Evolutionary conservation across 2,888 invertebrate species (phyloP).

Genomic region (Phanerotoma sp.): DNA sequence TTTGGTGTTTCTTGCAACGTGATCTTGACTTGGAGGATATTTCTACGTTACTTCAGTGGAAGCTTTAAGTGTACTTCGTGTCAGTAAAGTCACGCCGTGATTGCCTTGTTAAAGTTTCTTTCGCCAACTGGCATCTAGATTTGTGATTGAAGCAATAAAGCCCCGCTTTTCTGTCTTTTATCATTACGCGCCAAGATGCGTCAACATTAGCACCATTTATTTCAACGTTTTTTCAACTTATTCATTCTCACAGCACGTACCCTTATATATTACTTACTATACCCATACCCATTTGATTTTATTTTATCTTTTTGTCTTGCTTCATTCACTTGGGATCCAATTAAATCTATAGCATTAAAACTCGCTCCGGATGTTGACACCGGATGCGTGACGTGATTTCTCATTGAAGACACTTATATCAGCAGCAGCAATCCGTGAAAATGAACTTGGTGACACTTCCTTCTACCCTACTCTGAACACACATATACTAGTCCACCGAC

Average conservation of each 20-base stretch:
- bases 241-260: neutral
- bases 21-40: neutral
- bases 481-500: too few relatives aligned
- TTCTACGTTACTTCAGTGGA: neutral
- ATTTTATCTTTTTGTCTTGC: neutral
- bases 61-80: neutral
- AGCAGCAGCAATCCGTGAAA: neutral
- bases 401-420: neutral
- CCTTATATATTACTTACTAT: neutral
- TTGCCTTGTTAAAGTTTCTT: constrained; percentile 1
- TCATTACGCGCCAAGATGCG: neutral
- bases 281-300: neutral
- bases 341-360: neutral
- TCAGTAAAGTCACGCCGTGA: neutral
- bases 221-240: too few relatives aligned
- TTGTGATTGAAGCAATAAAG: too few relatives aligned
- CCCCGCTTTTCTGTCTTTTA: neutral
- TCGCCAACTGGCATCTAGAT: neutral
- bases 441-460: neutral
- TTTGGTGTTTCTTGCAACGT: neutral
- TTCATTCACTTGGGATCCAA: neutral
- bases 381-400: constrained; percentile 3
- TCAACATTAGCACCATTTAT: too few relatives aligned
- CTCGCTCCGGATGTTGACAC: neutral
- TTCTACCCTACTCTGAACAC: neutral